Evolutionary conservation across 35 echinoderm and acorn worm species (phyloP).

Genomic region (Chiridota heheva): DNA sequence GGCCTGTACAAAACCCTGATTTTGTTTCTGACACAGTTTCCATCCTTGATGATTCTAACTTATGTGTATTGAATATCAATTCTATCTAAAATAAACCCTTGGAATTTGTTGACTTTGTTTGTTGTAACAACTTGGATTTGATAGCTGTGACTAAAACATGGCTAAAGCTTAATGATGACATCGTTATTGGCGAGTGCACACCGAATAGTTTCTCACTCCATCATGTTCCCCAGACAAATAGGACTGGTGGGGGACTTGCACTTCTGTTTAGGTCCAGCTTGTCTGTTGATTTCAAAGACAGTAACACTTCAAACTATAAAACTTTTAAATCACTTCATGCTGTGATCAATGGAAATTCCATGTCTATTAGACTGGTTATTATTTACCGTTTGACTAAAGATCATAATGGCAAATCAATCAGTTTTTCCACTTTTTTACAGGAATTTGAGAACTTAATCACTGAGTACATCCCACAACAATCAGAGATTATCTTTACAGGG

Average conservation of each 20-base stretch:
- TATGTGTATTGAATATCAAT: constrained; percentile 3
- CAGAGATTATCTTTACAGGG: constrained; percentile 60
- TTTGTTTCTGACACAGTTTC: too few species aligned
- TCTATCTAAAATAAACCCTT: constrained; percentile 1
- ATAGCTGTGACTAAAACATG: constrained; percentile 33
- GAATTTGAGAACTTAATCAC: constrained; percentile 49
- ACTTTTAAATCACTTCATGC: constrained; percentile 45
- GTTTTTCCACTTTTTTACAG: constrained; percentile 44
- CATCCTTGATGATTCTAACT: too few species aligned
- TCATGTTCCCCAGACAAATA: constrained; percentile 11
- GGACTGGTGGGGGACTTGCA: constrained; percentile 3
- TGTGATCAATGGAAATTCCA: not conserved
- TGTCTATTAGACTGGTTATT: constrained; percentile 20
- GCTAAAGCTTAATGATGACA: not conserved
- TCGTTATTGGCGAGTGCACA: constrained; percentile 7
- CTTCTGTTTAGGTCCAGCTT: constrained; percentile 43
- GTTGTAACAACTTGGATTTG: constrained; percentile 1
- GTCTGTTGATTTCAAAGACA: constrained; percentile 14
- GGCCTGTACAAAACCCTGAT: too few species aligned
- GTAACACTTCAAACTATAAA: constrained; percentile 1
- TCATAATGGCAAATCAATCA: not conserved
- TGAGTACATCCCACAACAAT: constrained; percentile 49
- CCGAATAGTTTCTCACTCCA: constrained; percentile 16
- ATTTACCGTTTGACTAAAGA: constrained; percentile 35
- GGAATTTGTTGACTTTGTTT: constrained; percentile 36